phyloP scores from a whole-genome alignment of 2,888 invertebrate species.

The Craniophora ligustri region DNA sequence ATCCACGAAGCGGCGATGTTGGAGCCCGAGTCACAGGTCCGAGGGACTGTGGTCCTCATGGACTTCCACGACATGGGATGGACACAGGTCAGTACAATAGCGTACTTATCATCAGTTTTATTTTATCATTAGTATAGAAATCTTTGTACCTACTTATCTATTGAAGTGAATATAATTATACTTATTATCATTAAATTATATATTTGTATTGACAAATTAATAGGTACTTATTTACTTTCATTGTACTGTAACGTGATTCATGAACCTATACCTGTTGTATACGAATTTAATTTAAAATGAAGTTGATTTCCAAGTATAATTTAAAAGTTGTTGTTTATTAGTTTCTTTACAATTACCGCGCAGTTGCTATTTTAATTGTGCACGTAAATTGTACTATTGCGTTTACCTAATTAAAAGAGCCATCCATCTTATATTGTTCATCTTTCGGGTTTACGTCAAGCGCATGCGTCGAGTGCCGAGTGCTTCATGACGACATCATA shows the following conservation, averaged over 20 bases:
- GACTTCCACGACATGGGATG: conserved; percentile 94
- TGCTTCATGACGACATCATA: conserved; percentile 40
- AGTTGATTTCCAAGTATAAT: conserved; percentile 16
- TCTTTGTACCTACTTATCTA: too few relatives aligned
- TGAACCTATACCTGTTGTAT: too few relatives aligned
- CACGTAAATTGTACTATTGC: conserved; percentile 31
- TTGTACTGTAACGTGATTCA: too few relatives aligned
- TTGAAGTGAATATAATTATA: too few relatives aligned
- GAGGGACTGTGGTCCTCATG: conserved; percentile 94
- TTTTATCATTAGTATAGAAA: too few relatives aligned
- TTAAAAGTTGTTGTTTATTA: not conserved
- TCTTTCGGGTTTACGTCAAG: conserved; percentile 38
- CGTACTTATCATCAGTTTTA: too few relatives aligned
- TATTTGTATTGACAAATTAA: not conserved
- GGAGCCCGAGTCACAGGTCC: conserved; percentile 93
- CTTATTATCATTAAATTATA: too few relatives aligned
- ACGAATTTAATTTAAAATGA: conserved; percentile 5
- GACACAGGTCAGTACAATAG: conserved; percentile 89
- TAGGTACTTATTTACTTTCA: too few relatives aligned
- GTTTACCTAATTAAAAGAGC: conserved; percentile 31
- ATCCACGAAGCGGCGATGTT: conserved; percentile 92
- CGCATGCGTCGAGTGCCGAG: conserved; percentile 27
- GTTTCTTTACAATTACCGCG: conserved; percentile 9
- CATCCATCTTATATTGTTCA: conserved; percentile 35
- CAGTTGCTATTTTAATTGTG: conserved; percentile 20